phyloP scores from a whole-genome alignment of 1,140 invertebrate genomes.

The Sitobion miscanthi region DNA sequence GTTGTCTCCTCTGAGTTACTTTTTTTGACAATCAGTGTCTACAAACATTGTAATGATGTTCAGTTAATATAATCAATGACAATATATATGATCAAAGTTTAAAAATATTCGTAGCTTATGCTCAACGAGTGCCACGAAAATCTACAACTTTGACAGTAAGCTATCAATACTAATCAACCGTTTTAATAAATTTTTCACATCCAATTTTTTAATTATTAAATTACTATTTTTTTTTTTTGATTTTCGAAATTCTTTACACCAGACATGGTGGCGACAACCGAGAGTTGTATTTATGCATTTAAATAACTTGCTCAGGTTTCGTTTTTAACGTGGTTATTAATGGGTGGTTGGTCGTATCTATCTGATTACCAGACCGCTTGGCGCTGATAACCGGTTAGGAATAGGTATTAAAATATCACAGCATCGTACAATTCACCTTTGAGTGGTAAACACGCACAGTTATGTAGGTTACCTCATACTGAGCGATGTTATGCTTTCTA shows the following conservation, averaged over 20 bases:
- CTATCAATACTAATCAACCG: neutral
- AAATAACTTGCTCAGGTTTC: constrained; percentile 11
- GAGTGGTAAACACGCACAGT: constrained; percentile 21
- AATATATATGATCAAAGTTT: neutral
- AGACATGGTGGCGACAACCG: neutral
- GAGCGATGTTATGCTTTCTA: constrained; percentile 34
- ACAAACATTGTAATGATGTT: neutral
- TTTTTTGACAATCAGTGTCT: neutral
- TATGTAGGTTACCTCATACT: constrained; percentile 47
- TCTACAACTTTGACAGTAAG: neutral
- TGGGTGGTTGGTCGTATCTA: neutral
- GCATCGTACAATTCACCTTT: constrained; percentile 36
- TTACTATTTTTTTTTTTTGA: neutral
- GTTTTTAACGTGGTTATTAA: constrained; percentile 39
- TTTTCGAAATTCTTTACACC: neutral
- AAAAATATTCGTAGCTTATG: neutral
- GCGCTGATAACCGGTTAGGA: constrained; percentile 49
- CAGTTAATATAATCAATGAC: neutral
- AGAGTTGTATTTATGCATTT: neutral
- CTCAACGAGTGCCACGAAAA: neutral
- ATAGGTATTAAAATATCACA: constrained; percentile 40
- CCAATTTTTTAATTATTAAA: neutral
- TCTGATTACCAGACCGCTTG: constrained; percentile 50
- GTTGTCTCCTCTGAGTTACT: neutral
- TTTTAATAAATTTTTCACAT: neutral